Percentiles rank a stretch among this genome's conserved stretches.
These are phyloP conservation scores for Noturus placidus DNA, from an alignment of 2,113 vertebrate genomes.

Conservation along the genomic window DNA sequence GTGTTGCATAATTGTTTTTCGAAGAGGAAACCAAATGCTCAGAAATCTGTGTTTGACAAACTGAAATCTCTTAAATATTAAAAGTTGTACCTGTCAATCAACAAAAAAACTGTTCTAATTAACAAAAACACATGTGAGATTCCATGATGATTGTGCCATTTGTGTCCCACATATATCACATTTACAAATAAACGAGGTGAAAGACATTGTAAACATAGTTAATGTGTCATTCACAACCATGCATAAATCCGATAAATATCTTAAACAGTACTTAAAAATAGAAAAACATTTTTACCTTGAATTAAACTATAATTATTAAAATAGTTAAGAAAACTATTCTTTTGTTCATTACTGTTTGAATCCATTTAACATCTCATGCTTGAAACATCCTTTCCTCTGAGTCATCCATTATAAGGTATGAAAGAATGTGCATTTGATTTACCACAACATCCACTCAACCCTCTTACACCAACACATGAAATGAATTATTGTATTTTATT, in stretches of 20 bases:
- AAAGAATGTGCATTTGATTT: not conserved
- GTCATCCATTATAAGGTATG: not conserved
- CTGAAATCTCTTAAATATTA: constrained; percentile 13
- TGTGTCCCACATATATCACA: not conserved
- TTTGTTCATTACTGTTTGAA: not conserved
- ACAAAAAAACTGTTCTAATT: constrained; percentile 10
- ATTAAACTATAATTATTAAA: not conserved
- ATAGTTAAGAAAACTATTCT: not conserved
- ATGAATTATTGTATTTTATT: too few species aligned
- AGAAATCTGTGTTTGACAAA: not conserved
- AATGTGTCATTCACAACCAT: not conserved
- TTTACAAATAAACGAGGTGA: not conserved
- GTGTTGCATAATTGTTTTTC: not conserved
- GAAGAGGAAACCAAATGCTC: not conserved
- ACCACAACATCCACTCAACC: not conserved
- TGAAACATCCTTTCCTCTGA: not conserved
- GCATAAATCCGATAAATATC: not conserved
- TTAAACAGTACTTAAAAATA: not conserved
- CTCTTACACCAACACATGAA: not conserved
- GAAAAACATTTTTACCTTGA: not conserved
- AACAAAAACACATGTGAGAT: constrained; percentile 14
- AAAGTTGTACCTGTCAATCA: constrained; percentile 10
- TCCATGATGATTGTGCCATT: not conserved
- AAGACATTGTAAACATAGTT: not conserved
- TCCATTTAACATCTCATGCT: not conserved